phyloP scores from a whole-genome alignment of 2,888 invertebrate species.

The Drosophila borborema region DNA sequence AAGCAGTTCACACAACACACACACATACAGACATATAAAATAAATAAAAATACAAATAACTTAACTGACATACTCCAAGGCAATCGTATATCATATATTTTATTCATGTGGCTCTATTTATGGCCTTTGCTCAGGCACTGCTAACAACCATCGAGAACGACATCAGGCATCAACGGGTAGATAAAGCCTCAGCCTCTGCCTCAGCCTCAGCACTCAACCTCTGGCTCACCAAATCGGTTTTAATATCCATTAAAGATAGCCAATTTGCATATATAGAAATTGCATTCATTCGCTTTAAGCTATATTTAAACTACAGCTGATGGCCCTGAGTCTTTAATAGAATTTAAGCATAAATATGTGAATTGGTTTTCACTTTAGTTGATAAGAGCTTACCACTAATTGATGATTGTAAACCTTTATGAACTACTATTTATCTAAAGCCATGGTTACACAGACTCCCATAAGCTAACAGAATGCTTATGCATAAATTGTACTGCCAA shows the following conservation, averaged over 20 bases:
- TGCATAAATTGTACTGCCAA: conserved; percentile 65
- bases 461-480: neutral
- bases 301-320: neutral
- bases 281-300: too few relatives aligned
- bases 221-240: neutral
- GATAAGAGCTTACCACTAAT: neutral
- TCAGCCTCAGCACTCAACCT: neutral
- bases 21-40: conserved; percentile 15
- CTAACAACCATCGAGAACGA: neutral
- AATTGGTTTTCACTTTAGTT: neutral
- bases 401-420: neutral
- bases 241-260: neutral
- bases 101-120: conserved; percentile 17
- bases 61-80: conserved; percentile 26
- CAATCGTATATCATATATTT: conserved; percentile 34
- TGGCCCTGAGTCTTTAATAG: neutral
- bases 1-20: conserved; percentile 15
- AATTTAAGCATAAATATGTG: neutral
- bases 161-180: neutral
- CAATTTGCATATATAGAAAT: neutral
- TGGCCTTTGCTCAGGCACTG: conserved; percentile 1
- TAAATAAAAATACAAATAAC: conserved; percentile 32
- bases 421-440: neutral
- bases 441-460: neutral
- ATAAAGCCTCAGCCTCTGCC: neutral